phyloP scores from a whole-genome alignment of 2,888 invertebrate genomes.

The Lepidocyrtoides sp. region DNA sequence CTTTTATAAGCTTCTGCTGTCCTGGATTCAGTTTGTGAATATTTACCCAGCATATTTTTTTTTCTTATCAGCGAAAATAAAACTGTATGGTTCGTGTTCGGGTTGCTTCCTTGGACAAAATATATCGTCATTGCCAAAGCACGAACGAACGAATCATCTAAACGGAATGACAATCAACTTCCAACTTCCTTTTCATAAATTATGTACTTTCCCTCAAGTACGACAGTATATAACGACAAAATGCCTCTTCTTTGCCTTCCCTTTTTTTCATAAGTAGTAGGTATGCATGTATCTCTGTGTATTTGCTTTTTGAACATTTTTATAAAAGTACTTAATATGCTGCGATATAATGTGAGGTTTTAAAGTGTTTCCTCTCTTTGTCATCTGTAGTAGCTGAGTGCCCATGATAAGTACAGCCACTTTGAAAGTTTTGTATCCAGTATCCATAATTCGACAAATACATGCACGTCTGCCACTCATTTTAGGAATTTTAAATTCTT shows the following conservation, averaged over 20 bases:
- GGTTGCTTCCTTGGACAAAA: not conserved
- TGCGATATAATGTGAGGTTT: no score
- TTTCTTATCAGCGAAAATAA: constrained; percentile 28
- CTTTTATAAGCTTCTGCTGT: not conserved
- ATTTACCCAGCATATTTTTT: constrained; percentile 24
- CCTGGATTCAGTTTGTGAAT: constrained; percentile 9
- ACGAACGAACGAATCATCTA: constrained; percentile 24
- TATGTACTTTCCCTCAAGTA: constrained; percentile 14
- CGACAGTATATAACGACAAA: not conserved
- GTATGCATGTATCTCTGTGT: not conserved
- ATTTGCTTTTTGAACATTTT: no score
- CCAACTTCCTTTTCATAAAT: constrained; percentile 32
- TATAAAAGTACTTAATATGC: no score
- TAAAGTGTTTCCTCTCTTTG: no score
- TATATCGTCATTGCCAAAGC: constrained; percentile 1
- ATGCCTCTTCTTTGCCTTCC: not conserved
- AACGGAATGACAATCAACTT: constrained; percentile 29
- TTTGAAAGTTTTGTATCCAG: not conserved
- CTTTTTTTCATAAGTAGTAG: not conserved
- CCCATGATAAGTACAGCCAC: no score
- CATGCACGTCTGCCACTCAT: not conserved
- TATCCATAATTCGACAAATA: not conserved
- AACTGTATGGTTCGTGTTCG: no score
- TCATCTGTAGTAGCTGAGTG: no score
- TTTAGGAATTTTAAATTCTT: constrained; percentile 10